Base-by-base conservation (phyloP, 2,888 invertebrate genomes). In the Poecilus cupreus region DNA sequence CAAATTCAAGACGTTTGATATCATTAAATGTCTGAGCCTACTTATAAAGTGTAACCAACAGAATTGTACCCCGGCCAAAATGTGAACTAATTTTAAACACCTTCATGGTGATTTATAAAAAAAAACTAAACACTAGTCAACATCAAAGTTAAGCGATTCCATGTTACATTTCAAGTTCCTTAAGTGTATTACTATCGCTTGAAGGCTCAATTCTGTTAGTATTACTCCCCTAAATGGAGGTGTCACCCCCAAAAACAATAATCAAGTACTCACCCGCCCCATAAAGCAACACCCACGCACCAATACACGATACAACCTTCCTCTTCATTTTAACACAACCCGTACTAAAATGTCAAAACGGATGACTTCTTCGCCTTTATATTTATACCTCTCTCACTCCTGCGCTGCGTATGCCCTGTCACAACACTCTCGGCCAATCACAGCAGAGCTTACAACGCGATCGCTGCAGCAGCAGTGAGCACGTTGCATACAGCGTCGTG, bases 351-450 rank as follows among this genome's bases (percentile, higher is more conserved):
- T 51, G 64, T 68, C 64, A 68, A 68, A 37, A 68, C 32, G 64
- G 64, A 37, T 32, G 32, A 18, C 20, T 32, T 3, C 32, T 32
- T 68, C 13, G 64, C 64, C 64, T 68, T 68, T 68, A 68, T 68
- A 68, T 68, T 68, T 68, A 68, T 68, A 68, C 37, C 37, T 37
- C 10, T 16, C 64, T 68, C 64, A 37, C 64, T 68, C 64, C 64
- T 37, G 10, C 10, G 13, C 20, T 10, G 37, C 51, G 64, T 16
- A 18, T 68, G 64, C 37, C 37, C 64, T 4, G 10, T 68, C 16
- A 11, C 32, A 8, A 32, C 37, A 10, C 37, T 2, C 18, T 13
- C 16, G 18, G 11, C 64, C 64, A 68, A 68, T 68, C 32, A 11
- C 13, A 37, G 13, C 64, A 68, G 16, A 37, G 18, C 18, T 18